Percentiles rank a stretch among this genome's conserved stretches.
phyloP scores from a whole-genome alignment of 53 echinoderm and acorn worm species.

The Paracentrotus lividus region DNA sequence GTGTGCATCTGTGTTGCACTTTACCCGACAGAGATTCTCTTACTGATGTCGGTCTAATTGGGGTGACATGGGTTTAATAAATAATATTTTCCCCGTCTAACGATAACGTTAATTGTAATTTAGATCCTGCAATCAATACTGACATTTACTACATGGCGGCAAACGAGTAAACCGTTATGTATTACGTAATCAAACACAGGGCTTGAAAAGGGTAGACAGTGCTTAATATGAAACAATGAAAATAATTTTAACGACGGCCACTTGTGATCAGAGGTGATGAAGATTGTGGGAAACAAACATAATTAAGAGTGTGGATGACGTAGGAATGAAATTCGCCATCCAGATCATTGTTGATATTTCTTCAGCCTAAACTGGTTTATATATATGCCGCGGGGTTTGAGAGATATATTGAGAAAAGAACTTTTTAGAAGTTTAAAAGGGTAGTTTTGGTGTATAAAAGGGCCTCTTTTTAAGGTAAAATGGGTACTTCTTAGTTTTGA shows the following conservation, averaged over 20 bases:
- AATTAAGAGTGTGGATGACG: background rate
- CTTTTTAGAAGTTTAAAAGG: too few species aligned
- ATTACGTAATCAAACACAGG: background rate
- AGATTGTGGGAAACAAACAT: background rate
- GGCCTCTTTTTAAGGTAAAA: too few species aligned
- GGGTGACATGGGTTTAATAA: too few species aligned
- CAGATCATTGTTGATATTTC: too few species aligned
- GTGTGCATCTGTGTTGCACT: too few species aligned
- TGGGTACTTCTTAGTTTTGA: too few species aligned
- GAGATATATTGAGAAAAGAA: too few species aligned
- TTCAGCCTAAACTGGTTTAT: too few species aligned
- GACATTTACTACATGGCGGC: background rate
- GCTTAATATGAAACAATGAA: background rate
- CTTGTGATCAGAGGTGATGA: background rate
- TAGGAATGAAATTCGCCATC: background rate
- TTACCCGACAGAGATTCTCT: too few species aligned
- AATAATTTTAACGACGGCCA: background rate
- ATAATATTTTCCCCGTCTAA: background rate
- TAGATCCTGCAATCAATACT: background rate
- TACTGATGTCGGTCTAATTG: too few species aligned
- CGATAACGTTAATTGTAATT: constrained; percentile 11
- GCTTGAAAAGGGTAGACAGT: background rate
- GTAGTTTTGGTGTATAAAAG: too few species aligned
- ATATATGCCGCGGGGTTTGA: too few species aligned
- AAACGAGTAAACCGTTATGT: background rate